These are phyloP conservation scores for Lepidochrysops patricia DNA, from an alignment of 2,888 invertebrate species.

Conservation along the genomic window DNA sequence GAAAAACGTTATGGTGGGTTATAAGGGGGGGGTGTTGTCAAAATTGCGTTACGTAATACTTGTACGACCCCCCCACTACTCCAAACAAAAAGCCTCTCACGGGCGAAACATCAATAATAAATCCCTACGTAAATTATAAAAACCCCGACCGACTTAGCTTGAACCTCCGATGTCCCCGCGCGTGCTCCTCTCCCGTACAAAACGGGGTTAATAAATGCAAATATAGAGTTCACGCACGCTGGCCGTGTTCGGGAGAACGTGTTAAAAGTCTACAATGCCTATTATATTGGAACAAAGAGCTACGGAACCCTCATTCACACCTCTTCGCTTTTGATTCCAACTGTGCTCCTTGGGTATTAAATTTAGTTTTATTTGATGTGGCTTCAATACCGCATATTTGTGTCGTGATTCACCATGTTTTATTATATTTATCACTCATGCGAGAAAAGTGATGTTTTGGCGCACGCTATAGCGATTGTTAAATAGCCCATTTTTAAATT, in stretches of 20 bases:
- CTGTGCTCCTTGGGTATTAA: constrained; percentile 30
- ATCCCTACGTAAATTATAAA: constrained; percentile 26
- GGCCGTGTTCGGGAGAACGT: constrained; percentile 31
- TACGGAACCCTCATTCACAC: constrained; percentile 45
- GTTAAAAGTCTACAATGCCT: constrained; percentile 44
- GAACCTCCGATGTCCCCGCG: constrained; percentile 20
- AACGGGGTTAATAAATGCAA: constrained; percentile 21
- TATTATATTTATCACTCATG: not conserved
- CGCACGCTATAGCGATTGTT: no score
- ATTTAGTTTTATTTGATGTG: constrained; percentile 11
- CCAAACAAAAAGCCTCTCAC: constrained; percentile 26
- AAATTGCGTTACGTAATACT: no score
- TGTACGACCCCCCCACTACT: no score
- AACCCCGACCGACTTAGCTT: constrained; percentile 23
- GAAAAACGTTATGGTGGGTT: no score
- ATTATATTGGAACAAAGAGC: constrained; percentile 42
- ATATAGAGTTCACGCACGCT: constrained; percentile 23
- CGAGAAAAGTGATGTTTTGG: no score
- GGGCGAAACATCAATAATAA: constrained; percentile 22
- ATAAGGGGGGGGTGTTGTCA: no score
- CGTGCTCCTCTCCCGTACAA: constrained; percentile 14
- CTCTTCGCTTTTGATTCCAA: constrained; percentile 39
- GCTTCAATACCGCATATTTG: constrained; percentile 5
- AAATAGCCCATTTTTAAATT: no score
- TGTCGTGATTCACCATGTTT: not conserved